phyloP scores from a whole-genome alignment of 2,888 invertebrate genomes.

The Pammene fasciana region DNA sequence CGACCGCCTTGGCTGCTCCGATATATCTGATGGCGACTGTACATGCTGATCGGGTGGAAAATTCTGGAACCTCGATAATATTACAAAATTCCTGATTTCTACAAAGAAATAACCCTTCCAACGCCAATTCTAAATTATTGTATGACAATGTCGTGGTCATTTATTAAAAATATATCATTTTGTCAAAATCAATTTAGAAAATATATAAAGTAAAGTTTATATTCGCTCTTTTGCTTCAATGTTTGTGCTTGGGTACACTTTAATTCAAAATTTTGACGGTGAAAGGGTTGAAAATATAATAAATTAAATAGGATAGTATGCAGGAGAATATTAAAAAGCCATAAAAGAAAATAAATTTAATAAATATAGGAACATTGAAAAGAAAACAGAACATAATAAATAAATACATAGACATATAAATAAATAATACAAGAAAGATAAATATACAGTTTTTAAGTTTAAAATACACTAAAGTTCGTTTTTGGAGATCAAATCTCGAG shows the following conservation, averaged over 20 bases:
- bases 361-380: conserved; percentile 37
- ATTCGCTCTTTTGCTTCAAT: not conserved
- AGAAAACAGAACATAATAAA: conserved; percentile 31
- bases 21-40: no score
- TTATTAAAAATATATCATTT: no score
- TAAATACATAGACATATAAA: conserved; percentile 46
- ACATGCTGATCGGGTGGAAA: no score
- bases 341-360: conserved; percentile 50
- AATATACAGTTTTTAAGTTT: not conserved
- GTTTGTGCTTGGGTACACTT: not conserved
- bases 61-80: no score
- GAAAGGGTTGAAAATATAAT: conserved; percentile 1
- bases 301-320: conserved; percentile 2
- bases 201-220: not conserved
- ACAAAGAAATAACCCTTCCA: not conserved
- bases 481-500: no score
- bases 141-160: no score
- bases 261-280: not conserved
- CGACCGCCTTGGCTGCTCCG: no score
- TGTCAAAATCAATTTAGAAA: no score
- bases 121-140: not conserved
- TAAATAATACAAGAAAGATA: conserved; percentile 21
- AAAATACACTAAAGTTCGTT: no score
- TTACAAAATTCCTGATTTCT: no score
- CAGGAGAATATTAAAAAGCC: conserved; percentile 51